Base-by-base conservation (phyloP, 2,888 invertebrate species). In the Esperia sulphurella region DNA sequence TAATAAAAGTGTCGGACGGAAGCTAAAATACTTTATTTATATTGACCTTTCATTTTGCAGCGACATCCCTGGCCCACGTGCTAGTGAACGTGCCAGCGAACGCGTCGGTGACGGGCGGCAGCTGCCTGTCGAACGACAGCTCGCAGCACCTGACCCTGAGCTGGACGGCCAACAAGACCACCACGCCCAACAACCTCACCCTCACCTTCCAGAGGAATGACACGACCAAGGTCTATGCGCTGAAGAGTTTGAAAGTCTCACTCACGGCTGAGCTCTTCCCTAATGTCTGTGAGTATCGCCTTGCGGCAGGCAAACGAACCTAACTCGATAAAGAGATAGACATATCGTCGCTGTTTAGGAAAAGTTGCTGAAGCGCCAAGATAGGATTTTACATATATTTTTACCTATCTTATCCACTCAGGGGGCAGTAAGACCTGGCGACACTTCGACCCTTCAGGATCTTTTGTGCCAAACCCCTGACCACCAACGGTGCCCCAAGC, bases 191-290 rank as follows among this genome's bases (percentile, higher is more conserved):
- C 79, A 74, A 60, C 66, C 52, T 83, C 64, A 63, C 74, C 39
- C 55, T 82, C 54, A 44, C 65, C 58, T 71, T 71, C 86, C 48
- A 65, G 71, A 59, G 59, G 79, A 67, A 85, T 68, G 55, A 66
- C 59, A 64, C 76, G 77, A 66, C 71, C 61, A 61, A 79, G 82
- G 50, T 61, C 72, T 66, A 82, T 71, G 52, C 59, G 63, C 49
- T 79, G 64, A 58, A 70, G 80, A 62, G 60, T 49, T 47, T 87
- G 48, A 76, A 86, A 58, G 54, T 86, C 51, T 58, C 70, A 0
- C 65, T 88, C 0, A 63, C 71, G 3, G 63, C 77, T 0, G 74
- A 92, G 56, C 71, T 82, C 35, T 91, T 92, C 55, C 65, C 74
- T 21, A 83, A 82, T 51, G 67, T 69, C 10, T 71, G 87, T 79